phyloP scores from a whole-genome alignment of 2,797 vertebrate genomes.

The Thripadectes ignobilis region DNA sequence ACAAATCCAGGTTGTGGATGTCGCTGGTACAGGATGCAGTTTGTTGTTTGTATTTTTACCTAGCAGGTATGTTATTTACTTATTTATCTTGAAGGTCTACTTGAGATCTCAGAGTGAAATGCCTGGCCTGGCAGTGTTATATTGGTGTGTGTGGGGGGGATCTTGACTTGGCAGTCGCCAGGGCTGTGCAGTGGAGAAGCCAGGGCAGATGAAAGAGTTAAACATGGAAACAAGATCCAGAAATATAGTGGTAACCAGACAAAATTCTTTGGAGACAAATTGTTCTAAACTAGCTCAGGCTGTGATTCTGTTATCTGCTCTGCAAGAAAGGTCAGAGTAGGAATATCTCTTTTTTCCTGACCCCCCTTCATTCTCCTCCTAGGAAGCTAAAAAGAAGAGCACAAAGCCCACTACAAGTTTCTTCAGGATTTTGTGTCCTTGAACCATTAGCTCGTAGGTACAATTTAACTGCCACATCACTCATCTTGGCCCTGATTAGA shows the following conservation, averaged over 20 bases:
- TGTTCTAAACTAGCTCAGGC: slow-evolving; percentile 46
- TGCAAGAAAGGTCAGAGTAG: slow-evolving; percentile 32
- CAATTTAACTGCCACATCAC: slow-evolving; percentile 77
- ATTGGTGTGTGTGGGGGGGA: background rate
- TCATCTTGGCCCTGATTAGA: slow-evolving; percentile 81
- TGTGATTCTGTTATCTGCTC: slow-evolving; percentile 50
- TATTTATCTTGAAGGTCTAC: background rate
- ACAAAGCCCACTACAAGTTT: slow-evolving; percentile 25
- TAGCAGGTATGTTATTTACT: background rate
- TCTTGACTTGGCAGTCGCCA: background rate
- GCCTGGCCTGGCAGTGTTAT: accelerated
- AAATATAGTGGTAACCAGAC: background rate
- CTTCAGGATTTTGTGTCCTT: slow-evolving; percentile 66
- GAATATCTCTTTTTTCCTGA: background rate
- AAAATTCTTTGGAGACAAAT: slow-evolving; percentile 49
- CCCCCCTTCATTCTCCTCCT: background rate
- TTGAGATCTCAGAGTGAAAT: background rate
- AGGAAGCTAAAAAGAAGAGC: slow-evolving; percentile 31
- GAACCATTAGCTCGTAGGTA: slow-evolving; percentile 57
- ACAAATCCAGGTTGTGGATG: background rate
- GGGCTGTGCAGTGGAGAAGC: background rate
- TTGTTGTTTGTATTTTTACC: background rate
- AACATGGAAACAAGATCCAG: slow-evolving; percentile 36
- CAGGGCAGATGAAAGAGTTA: slow-evolving; percentile 35
- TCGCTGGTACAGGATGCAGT: background rate